phyloP scores from a whole-genome alignment of 2,888 invertebrate genomes.

The Lithophane semibrunnea region DNA sequence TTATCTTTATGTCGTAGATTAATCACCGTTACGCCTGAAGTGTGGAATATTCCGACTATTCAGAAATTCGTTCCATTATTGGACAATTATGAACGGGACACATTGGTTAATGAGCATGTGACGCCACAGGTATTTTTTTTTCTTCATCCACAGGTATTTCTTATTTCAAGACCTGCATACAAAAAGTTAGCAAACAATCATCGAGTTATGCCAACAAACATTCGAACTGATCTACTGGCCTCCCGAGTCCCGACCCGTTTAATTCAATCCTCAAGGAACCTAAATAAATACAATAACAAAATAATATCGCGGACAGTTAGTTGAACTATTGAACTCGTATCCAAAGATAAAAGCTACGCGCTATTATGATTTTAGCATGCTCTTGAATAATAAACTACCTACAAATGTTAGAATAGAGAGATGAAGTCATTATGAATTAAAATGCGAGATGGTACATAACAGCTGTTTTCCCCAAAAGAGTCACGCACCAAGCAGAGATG shows the following conservation, averaged over 20 bases:
- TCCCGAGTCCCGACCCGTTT: neutral
- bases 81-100: conserved; percentile 96
- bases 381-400: conserved; percentile 3
- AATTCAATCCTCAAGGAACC: conserved; percentile 12
- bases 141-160: too few species aligned
- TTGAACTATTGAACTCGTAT: conserved; percentile 46
- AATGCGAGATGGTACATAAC: neutral
- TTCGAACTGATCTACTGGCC: neutral
- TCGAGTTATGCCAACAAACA: neutral
- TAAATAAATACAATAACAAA: conserved; percentile 33
- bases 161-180: neutral
- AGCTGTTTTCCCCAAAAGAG: conserved; percentile 1
- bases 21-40: conserved; percentile 91
- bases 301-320: conserved; percentile 17
- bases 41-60: conserved; percentile 93
- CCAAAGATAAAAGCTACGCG: conserved; percentile 33
- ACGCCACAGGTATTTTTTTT: conserved; percentile 89
- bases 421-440: conserved; percentile 17
- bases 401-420: neutral
- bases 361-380: conserved; percentile 23
- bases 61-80: conserved; percentile 93
- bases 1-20: conserved; percentile 89
- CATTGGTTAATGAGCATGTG: conserved; percentile 93
- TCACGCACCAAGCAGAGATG: neutral
- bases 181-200: neutral